A percentile compares a stretch with the other conserved stretches of the same genome.
Evolutionary conservation across 2,888 invertebrate species (phyloP).

Genomic region (Sphinx pinastri): DNA sequence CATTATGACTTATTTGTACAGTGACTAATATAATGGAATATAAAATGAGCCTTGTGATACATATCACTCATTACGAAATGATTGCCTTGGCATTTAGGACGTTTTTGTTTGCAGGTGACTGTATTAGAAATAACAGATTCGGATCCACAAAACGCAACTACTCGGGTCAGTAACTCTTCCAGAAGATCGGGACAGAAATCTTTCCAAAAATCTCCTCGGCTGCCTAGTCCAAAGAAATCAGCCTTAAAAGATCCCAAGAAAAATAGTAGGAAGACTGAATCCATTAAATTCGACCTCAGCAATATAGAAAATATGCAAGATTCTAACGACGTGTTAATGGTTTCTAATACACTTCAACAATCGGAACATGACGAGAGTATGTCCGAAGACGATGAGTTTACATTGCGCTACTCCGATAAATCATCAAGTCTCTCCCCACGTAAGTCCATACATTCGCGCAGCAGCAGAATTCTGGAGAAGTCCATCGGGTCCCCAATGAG

Average conservation of each 20-base stretch:
- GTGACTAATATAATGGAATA: not conserved
- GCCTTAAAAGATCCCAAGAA: constrained; percentile 63
- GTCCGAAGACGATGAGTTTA: constrained; percentile 47
- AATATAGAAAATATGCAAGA: constrained; percentile 54
- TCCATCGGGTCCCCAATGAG: constrained; percentile 41
- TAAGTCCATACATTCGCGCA: constrained; percentile 55
- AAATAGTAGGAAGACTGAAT: constrained; percentile 60
- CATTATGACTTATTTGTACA: not conserved
- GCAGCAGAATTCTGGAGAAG: constrained; percentile 52
- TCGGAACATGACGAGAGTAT: constrained; percentile 29
- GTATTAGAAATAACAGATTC: constrained; percentile 55
- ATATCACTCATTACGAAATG: not conserved
- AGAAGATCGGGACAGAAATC: constrained; percentile 37
- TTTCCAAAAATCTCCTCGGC: constrained; percentile 37
- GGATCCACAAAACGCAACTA: constrained; percentile 35
- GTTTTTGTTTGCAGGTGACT: constrained; percentile 45
- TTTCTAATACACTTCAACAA: constrained; percentile 36
- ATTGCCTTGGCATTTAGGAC: constrained; percentile 10
- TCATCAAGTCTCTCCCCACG: constrained; percentile 56
- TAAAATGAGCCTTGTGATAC: constrained; percentile 7
- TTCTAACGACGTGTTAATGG: constrained; percentile 39
- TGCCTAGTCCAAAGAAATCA: constrained; percentile 63
- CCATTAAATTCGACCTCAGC: constrained; percentile 75
- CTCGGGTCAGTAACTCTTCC: constrained; percentile 2
- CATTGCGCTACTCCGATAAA: constrained; percentile 59